These are phyloP conservation scores for Ligdia adustata DNA, from an alignment of 2,888 invertebrate species.

Conservation along the genomic window DNA sequence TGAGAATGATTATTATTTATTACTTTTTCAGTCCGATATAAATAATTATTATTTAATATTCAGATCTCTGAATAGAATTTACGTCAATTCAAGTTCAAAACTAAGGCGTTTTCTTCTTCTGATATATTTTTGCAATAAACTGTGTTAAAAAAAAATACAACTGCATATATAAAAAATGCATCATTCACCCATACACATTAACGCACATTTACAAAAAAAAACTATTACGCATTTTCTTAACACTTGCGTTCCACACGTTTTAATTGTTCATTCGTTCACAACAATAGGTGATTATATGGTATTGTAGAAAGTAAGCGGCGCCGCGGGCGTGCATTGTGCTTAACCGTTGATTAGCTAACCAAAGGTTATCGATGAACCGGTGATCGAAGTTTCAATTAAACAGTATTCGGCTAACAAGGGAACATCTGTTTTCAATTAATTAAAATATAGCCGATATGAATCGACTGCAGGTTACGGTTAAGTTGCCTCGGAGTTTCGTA, in stretches of 20 bases:
- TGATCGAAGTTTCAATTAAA: slow-evolving; percentile 74
- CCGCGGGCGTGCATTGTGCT: slow-evolving; percentile 76
- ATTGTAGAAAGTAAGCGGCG: slow-evolving; percentile 73
- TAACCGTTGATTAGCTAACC: slow-evolving; percentile 56
- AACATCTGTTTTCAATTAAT: slow-evolving; percentile 81
- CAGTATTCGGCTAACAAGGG: slow-evolving; percentile 74
- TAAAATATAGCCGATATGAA: slow-evolving; percentile 56
- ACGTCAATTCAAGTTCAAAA: no score
- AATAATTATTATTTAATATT: no score
- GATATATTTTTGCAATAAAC: no score
- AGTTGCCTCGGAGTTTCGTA: slow-evolving; percentile 47
- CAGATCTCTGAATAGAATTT: no score
- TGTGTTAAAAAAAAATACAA: no score
- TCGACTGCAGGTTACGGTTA: slow-evolving; percentile 39
- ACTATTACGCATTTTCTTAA: slow-evolving; percentile 30
- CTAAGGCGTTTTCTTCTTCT: no score
- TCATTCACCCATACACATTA: neutral
- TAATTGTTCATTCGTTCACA: slow-evolving; percentile 70
- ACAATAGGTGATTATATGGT: slow-evolving; percentile 79
- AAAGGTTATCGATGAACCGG: slow-evolving; percentile 57
- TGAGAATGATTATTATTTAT: no score
- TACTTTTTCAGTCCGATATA: no score
- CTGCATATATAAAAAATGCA: neutral
- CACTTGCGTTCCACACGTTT: slow-evolving; percentile 37
- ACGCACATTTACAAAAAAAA: slow-evolving; percentile 22